Conservation (phyloP, 1,140 invertebrate genomes). For the Temnothorax curvispinosus region DNA sequence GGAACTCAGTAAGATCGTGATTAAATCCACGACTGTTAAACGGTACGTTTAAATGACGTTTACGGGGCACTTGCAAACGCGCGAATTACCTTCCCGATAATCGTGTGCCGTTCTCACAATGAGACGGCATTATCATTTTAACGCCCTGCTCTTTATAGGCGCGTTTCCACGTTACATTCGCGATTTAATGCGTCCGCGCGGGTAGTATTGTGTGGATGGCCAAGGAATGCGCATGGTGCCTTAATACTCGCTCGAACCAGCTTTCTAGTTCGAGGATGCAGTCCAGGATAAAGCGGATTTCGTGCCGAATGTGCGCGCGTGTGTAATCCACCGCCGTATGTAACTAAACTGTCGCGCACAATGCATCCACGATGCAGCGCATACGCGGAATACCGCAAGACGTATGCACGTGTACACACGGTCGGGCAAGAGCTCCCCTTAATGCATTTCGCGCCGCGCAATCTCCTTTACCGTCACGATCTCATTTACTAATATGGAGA, state of each 20-base stretch:
- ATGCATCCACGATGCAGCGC: neutral
- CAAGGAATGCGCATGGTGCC: neutral
- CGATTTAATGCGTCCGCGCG: neutral
- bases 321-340: slow-evolving; percentile 9
- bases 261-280: neutral
- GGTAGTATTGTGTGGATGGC: neutral
- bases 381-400: neutral
- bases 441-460: slow-evolving; percentile 26
- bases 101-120: slow-evolving; percentile 10
- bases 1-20: neutral
- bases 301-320: neutral
- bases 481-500: neutral
- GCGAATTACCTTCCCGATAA: slow-evolving; percentile 13
- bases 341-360: slow-evolving; percentile 4
- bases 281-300: neutral
- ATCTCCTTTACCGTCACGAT: neutral
- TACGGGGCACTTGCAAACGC: neutral
- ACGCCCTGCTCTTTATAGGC: neutral
- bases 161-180: neutral
- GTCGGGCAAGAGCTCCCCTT: neutral
- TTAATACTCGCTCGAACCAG: neutral
- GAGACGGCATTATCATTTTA: slow-evolving; percentile 5
- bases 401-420: neutral
- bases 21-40: slow-evolving; percentile 19
- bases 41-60: neutral